Evolutionary conservation across 2,113 vertebrate genomes (phyloP).

Genomic region (Nesoenas mayeri): DNA sequence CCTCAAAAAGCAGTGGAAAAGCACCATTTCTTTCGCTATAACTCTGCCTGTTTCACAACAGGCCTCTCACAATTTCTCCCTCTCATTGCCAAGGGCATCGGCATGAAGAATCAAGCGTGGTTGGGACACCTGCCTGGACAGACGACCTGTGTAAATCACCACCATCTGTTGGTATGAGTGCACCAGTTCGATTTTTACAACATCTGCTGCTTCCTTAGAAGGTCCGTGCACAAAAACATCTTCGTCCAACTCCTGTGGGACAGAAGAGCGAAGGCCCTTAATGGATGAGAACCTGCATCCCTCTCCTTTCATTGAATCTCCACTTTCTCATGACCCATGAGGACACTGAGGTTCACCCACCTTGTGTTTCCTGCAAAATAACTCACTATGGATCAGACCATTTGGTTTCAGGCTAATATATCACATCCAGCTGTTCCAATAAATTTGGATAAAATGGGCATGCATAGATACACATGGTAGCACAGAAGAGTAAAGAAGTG

Average conservation of each 20-base stretch:
- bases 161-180: not conserved
- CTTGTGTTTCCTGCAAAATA: not conserved
- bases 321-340: too few species aligned
- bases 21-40: not conserved
- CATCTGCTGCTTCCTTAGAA: not conserved
- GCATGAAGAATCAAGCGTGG: not conserved
- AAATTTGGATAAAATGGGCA: not conserved
- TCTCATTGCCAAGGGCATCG: not conserved
- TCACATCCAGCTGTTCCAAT: not conserved
- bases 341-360: too few species aligned
- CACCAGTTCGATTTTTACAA: not conserved
- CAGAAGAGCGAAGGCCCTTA: not conserved
- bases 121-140: too few species aligned
- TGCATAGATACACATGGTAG: fast-evolving
- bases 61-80: not conserved
- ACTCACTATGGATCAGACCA: not conserved
- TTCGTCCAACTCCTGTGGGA: not conserved
- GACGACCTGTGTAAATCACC: not conserved
- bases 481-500: not conserved
- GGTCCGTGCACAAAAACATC: not conserved
- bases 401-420: fast-evolving
- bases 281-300: not conserved
- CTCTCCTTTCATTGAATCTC: not conserved
- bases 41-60: not conserved
- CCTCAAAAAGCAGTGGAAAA: not conserved